Percentiles rank a stretch among this genome's conserved stretches.
Conservation (phyloP, 2,113 vertebrate genomes). For the Leiothrix lutea region DNA sequence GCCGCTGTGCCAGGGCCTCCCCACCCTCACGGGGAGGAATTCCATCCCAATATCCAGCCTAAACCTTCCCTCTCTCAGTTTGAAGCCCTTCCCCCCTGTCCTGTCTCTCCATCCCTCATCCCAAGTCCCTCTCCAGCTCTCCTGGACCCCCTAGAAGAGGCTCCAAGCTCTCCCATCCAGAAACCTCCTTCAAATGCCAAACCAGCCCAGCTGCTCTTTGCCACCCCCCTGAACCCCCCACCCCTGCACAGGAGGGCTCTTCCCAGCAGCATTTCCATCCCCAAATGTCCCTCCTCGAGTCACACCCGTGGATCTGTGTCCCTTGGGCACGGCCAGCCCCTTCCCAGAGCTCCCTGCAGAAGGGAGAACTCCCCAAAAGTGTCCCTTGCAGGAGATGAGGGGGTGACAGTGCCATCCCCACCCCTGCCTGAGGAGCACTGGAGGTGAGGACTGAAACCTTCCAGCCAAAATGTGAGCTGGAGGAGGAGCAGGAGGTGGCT, state of each 20-base stretch:
- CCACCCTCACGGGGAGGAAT: not conserved
- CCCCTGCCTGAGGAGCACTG: not conserved
- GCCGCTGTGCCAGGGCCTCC: not conserved
- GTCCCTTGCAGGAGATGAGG: not conserved
- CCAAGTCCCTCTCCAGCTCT: not conserved
- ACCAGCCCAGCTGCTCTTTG: not conserved
- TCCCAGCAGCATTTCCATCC: not conserved
- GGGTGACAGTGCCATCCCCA: rapidly evolving
- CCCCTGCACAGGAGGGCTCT: not conserved
- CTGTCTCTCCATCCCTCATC: not conserved
- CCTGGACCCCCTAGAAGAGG: not conserved
- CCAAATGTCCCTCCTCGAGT: not conserved
- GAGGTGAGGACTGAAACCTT: not conserved
- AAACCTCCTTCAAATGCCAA: not conserved
- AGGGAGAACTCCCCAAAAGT: not conserved
- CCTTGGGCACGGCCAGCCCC: not conserved
- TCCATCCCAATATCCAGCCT: not conserved
- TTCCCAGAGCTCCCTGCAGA: not conserved
- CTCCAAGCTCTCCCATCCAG: not conserved
- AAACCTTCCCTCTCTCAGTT: not conserved
- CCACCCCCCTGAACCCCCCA: not conserved
- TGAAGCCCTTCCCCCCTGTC: not conserved
- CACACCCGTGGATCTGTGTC: not conserved
- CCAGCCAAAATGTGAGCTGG: not conserved
- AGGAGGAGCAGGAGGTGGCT: not conserved